Evolutionary conservation across 2,888 invertebrate genomes (phyloP), one percentile per base, ranked within the genome.

Genomic region (Synergus gifuensis): DNA sequence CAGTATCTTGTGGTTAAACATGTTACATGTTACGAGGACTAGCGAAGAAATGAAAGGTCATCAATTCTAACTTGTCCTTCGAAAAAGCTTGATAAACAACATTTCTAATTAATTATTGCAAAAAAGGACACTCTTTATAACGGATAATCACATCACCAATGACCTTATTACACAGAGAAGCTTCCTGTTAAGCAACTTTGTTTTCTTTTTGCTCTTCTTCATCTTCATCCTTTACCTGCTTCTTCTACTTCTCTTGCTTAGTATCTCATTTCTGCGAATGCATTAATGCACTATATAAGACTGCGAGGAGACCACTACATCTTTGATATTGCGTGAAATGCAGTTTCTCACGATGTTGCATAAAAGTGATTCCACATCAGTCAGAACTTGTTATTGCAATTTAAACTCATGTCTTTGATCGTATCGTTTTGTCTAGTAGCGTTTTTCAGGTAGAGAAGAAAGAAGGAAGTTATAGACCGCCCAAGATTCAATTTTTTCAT

Each of bases 111-210:
- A 73, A 73, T 73, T 49, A 36, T 36, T 40, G 54, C n/a, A 54
- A 54, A 73, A 64, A 36, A 54, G 46, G 44, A 36, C 49, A 36
- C 36, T 14, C 62, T 62, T 28, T 62, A 62, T 73, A 73, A 73
- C 73, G 54, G 54, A 73, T 36, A 54, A n/a, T 73, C 54, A n/a
- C 73, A 73, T 73, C 73, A 54, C 54, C 54, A n/a, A 73, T 73
- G 73, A 73, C 73, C 73, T 58, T 73, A 73, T 36, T 49, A 22
- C 49, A 54, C 18, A 14, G 62, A 76, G 69, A 64, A 78, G 63
- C 79, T 81, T 81, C 81, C 82, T 81, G 79, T 40, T 81, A 64
- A 76, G 54, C 79, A 66, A 66, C 78, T 83, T 67, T 28, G 18
- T 66, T 42, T 66, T 46, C 67, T n/a, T 66, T 11, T 66, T 40